A percentile compares a stretch with the other conserved stretches of the same genome.
phyloP scores from a whole-genome alignment of 2,113 vertebrate species.

The Trematocara zebra region DNA sequence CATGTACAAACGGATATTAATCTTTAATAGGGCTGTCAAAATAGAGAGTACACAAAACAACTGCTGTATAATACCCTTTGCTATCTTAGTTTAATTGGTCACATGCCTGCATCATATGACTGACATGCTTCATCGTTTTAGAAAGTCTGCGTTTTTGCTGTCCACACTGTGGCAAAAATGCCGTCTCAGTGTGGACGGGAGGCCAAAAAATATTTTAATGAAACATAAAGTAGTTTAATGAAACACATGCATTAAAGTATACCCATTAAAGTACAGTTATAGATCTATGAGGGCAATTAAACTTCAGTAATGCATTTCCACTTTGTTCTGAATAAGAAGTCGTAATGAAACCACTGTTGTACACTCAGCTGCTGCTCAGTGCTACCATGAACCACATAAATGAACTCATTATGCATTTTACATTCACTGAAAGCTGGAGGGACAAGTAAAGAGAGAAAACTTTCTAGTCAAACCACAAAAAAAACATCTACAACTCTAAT shows the following conservation, averaged over 20 bases:
- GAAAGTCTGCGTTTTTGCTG: background rate
- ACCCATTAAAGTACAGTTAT: background rate
- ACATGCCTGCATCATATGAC: background rate
- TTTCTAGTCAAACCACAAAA: background rate
- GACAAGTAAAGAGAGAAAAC: background rate
- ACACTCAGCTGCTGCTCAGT: background rate
- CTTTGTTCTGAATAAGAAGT: background rate
- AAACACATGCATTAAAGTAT: background rate
- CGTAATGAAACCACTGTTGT: accelerated
- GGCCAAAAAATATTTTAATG: background rate
- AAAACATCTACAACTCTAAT: background rate
- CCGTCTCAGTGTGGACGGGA: accelerated
- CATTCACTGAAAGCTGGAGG: background rate
- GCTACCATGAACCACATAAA: background rate
- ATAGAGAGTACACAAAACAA: too few relatives aligned
- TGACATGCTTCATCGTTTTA: background rate
- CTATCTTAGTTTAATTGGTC: background rate
- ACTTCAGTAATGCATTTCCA: background rate
- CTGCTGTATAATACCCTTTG: too few relatives aligned
- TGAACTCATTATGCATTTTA: background rate
- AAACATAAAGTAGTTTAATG: background rate
- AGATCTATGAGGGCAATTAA: background rate
- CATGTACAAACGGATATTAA: accelerated
- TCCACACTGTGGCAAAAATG: accelerated
- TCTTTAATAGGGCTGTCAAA: too few relatives aligned